Percentiles rank a stretch among this genome's conserved stretches.
Conservation (phyloP, 2,888 invertebrate species). For the Petrolisthes manimaculis region DNA sequence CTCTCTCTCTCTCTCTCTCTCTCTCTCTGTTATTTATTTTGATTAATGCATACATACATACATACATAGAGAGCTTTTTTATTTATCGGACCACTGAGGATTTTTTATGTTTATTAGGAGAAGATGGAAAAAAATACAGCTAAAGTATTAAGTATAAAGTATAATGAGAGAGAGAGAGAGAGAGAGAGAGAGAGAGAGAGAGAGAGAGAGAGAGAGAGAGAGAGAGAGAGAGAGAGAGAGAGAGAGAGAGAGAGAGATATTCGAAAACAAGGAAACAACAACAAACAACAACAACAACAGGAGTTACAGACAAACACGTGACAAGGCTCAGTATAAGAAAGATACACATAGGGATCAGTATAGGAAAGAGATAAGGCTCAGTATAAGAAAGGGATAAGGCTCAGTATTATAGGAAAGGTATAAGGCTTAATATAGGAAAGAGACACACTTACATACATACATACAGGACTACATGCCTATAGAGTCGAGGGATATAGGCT, state of each 20-base stretch:
- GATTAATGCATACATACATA: neutral
- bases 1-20: neutral
- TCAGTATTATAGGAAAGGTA: neutral
- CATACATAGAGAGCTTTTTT: neutral
- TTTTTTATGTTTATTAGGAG: neutral
- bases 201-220: neutral
- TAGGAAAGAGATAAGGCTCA: neutral
- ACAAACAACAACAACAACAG: neutral
- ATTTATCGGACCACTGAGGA: neutral
- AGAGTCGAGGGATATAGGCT: too few relatives aligned
- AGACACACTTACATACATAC: too few relatives aligned
- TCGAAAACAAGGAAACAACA: neutral
- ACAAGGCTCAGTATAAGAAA: neutral
- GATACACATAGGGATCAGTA: neutral
- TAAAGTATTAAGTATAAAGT: neutral
- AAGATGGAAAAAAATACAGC: neutral
- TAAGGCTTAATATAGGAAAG: neutral
- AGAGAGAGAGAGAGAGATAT: too few relatives aligned
- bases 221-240: neutral
- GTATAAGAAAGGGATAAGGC: neutral
- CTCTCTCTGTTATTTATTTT: neutral
- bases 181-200: neutral
- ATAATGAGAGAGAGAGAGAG: neutral
- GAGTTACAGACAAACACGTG: neutral
- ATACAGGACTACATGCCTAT: too few relatives aligned